Base-by-base conservation (phyloP, 2,797 vertebrate species). In the Coreius guichenoti region DNA sequence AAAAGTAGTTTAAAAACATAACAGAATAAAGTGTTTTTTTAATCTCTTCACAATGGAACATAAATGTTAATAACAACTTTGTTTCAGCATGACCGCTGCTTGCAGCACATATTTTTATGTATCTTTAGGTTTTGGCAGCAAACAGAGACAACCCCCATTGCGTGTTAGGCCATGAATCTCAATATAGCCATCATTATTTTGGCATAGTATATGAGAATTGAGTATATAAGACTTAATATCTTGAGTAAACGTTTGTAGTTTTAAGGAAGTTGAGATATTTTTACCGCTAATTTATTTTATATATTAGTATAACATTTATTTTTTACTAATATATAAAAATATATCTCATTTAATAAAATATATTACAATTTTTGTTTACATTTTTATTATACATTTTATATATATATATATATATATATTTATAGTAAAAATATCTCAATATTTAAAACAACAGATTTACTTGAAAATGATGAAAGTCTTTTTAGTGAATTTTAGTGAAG, bases 21-120 rank as follows among this genome's bases (percentile, higher is more conserved):
- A 91, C 84, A 58, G 56, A 43, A 90, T 86, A 85, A 75, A 82
- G 79, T 82, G 86, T 89, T 86, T 84, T 65, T 82, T 61, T 74
- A 33, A 74, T 79, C 80, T 78, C 56, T 87, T 86, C 26, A 74
- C 72, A 79, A 78, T 33, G 82, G 83, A 88, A 89, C 75, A 85
- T 74, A 90, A 89, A 87, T 84, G 77, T 89, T 89, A 89, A 82
- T 58, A 86, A 87, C 86, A 83, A 88, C 51, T 47, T 21, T 3
- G 47, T 84, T 89, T 78, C 80, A 89, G 63, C 82, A 77, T 80
- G 72, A 80, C 79, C 16, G 17, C 75, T 72, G 45, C 78, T 75
- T 88, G 72, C 87, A 49, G 63, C 49, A 21, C 47, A 51, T 76
- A 82, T 86, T 81, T 85, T 72, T 58, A 61, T 47, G 33, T 72